phyloP scores from a whole-genome alignment of 1,140 invertebrate species.

The Heliconius eleuchia region DNA sequence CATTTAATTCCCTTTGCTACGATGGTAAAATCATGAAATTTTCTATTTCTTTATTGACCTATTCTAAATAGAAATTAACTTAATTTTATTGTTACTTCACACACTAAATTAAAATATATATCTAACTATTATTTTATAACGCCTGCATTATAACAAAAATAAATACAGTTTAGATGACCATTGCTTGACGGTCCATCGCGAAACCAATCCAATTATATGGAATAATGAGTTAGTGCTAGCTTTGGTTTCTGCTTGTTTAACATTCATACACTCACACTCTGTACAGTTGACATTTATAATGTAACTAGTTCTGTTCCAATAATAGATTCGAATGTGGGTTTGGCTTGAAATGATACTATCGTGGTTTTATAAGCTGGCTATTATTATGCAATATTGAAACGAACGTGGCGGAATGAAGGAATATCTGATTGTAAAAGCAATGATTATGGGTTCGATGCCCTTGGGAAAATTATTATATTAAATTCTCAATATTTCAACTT shows the following conservation, averaged over 20 bases:
- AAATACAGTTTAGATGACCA: background rate
- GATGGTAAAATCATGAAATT: too few species aligned
- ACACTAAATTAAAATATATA: too few species aligned
- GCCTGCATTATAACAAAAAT: background rate
- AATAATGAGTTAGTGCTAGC: background rate
- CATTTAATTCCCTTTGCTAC: too few species aligned
- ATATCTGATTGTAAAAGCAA: background rate
- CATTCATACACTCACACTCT: background rate
- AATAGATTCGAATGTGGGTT: background rate
- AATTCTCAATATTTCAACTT: too few species aligned
- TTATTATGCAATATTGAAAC: background rate
- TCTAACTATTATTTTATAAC: background rate
- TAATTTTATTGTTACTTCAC: too few species aligned
- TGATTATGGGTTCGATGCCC: background rate
- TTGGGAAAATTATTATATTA: background rate
- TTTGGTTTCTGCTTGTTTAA: background rate
- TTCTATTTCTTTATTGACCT: too few species aligned
- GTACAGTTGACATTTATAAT: background rate
- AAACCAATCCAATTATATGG: constrained; percentile 3
- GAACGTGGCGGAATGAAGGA: too few species aligned
- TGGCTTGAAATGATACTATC: background rate
- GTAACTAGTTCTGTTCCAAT: background rate
- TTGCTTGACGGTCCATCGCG: background rate
- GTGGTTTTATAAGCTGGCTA: background rate
- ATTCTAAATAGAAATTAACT: too few species aligned